These are phyloP conservation scores for Canis aureus DNA, from an alignment of 2,113 vertebrate species.

Conservation along the genomic window DNA sequence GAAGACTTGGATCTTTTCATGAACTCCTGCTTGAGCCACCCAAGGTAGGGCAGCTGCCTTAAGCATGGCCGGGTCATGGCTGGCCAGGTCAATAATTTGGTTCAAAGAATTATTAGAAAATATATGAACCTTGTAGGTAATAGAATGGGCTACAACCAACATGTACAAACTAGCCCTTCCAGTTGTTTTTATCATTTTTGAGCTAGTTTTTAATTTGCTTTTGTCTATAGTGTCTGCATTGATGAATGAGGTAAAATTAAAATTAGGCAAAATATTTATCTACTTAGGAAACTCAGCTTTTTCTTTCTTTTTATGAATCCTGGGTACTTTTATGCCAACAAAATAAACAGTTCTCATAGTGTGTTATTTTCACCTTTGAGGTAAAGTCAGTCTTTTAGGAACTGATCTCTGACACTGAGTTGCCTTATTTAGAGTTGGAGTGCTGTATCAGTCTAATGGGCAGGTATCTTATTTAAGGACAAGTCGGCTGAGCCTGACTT, in stretches of 20 bases:
- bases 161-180: neutral
- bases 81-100: neutral
- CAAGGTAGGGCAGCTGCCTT: conserved; percentile 89
- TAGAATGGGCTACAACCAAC: neutral
- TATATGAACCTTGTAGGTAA: neutral
- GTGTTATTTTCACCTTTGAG: neutral
- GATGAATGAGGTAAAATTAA: neutral
- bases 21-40: conserved; percentile 97
- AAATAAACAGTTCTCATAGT: neutral
- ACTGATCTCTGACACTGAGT: neutral
- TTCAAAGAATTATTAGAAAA: neutral
- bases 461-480: too few relatives aligned
- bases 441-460: neutral
- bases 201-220: neutral
- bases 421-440: neutral
- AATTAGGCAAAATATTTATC: neutral
- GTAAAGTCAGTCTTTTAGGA: neutral
- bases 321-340: neutral
- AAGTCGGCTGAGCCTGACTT: neutral
- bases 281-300: neutral
- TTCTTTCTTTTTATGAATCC: neutral
- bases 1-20: conserved; percentile 96
- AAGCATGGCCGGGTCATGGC: neutral
- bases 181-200: neutral
- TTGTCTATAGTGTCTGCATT: neutral